Conservation (phyloP, 1,140 invertebrate species). For the Acromyrmex charruanus region DNA sequence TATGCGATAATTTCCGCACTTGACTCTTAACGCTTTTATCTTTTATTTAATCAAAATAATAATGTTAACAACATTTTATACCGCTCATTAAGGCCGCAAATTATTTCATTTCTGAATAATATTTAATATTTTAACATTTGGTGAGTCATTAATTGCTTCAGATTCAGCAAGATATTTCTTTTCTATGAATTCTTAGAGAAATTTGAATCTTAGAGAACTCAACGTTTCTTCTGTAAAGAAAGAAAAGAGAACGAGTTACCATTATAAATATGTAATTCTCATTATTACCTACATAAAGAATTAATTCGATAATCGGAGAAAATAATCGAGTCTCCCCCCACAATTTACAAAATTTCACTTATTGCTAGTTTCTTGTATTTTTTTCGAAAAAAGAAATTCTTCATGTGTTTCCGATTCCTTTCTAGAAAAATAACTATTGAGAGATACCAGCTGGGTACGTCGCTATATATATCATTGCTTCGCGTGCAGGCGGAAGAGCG, state of each 20-base stretch:
- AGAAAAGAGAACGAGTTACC: neutral
- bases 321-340: neutral
- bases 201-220: neutral
- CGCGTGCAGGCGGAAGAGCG: neutral
- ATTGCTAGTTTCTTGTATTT: neutral
- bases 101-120: neutral
- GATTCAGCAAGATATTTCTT: neutral
- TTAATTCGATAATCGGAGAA: neutral
- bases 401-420: neutral
- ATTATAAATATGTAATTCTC: neutral
- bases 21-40: too few relatives aligned
- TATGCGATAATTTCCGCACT: too few relatives aligned
- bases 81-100: too few relatives aligned
- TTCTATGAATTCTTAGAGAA: neutral
- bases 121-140: neutral
- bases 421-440: neutral
- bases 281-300: neutral
- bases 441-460: slow-evolving; percentile 23
- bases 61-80: too few relatives aligned
- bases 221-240: neutral
- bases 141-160: neutral
- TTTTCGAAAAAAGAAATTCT: neutral
- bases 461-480: neutral
- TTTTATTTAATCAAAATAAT: too few relatives aligned
- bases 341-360: neutral